Conservation (phyloP, 2,797 vertebrate genomes). For the Eleutherodactylus coqui region DNA sequence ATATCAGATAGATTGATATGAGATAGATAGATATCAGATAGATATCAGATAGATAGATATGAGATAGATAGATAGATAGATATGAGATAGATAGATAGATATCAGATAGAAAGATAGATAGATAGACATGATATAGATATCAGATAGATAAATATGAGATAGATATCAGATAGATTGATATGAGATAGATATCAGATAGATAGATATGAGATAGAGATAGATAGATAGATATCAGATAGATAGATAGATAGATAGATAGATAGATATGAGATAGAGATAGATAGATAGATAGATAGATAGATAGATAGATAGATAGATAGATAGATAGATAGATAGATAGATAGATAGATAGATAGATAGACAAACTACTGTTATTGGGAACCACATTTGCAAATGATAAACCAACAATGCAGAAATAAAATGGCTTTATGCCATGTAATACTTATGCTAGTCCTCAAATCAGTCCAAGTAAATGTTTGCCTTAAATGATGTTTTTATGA, state of each 20-base stretch:
- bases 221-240: too few relatives aligned
- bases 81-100: background rate
- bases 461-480: background rate
- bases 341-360: background rate
- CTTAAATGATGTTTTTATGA: background rate
- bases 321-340: background rate
- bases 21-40: background rate
- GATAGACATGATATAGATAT: conserved; percentile 3
- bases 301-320: background rate
- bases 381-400: background rate
- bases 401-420: background rate
- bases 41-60: background rate
- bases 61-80: background rate
- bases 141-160: background rate
- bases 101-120: background rate
- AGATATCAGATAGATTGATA: too few relatives aligned
- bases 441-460: background rate
- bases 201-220: background rate
- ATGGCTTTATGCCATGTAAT: background rate
- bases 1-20: background rate
- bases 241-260: too few relatives aligned
- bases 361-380: too few relatives aligned
- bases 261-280: background rate
- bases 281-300: background rate
- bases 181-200: background rate